phyloP scores from a whole-genome alignment of 2,797 vertebrate genomes.

The Lepidocolaptes lacrymiger region DNA sequence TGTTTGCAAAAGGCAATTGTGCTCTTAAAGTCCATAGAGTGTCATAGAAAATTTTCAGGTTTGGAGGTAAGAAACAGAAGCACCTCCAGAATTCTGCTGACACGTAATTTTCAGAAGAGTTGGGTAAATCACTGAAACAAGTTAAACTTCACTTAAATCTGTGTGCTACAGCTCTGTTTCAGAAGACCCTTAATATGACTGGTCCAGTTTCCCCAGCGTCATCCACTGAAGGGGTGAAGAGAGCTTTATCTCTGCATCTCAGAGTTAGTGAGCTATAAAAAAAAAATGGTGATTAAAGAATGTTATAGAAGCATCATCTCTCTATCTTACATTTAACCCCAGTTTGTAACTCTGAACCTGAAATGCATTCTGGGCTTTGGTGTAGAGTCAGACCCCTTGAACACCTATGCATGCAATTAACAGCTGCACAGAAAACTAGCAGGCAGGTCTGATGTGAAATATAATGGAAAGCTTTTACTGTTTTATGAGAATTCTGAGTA shows the following conservation, averaged over 20 bases:
- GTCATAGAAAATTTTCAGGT: neutral
- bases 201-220: rapidly evolving
- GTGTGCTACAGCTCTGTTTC: neutral
- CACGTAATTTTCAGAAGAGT: neutral
- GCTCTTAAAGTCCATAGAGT: neutral
- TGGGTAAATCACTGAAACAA: neutral
- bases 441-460: neutral
- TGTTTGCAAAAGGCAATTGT: neutral
- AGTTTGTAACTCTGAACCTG: neutral
- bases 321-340: neutral
- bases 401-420: neutral
- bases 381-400: neutral
- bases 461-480: neutral
- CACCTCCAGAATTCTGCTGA: neutral
- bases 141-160: neutral
- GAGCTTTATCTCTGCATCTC: neutral
- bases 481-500: neutral
- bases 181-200: neutral
- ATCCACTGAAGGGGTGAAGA: neutral
- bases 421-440: neutral
- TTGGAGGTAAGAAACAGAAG: neutral
- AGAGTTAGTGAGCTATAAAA: neutral
- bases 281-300: neutral
- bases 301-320: neutral
- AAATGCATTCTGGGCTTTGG: neutral